Base-by-base conservation (phyloP, 2,113 vertebrate species). In the Archilochus colubris region DNA sequence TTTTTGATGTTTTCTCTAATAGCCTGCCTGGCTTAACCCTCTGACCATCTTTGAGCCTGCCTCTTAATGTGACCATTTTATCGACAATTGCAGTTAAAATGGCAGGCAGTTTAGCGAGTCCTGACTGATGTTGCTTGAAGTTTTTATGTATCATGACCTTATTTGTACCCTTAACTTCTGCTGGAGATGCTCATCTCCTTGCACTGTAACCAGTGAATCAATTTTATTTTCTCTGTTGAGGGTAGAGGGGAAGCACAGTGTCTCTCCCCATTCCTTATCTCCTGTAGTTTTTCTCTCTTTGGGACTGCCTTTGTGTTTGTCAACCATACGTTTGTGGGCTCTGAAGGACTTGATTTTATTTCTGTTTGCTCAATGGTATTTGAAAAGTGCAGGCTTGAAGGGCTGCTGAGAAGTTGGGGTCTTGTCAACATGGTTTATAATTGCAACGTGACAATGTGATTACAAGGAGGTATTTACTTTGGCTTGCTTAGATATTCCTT, bases 121-220 rank as follows among this genome's bases (percentile, higher is more conserved):
- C 73, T 72, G 64, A 55, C 79, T 88, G 61, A 68, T 64, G 31
- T 63, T 63, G n/a, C 84, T 73, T 89, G 61, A 64, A 85, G 70
- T 83, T 86, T 79, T 84, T 95, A 74, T 88, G 67, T 70, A 48
- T 89, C 14, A 1, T 90, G 88, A 95, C 95, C 94, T 95, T 95
- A 79, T 77, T 88, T 73, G 68, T 81, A 88, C 92, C 93, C 83
- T 96, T 96, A 93, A 93, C 96, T 96, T 92, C 86, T 93, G 81
- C 86, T 86, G 43, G 78, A 88, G 88, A 89, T 93, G 91, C 63
- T 94, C 81, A 73, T 75, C 88, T 79, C 33, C 38, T 66, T 94
- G 74, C 24, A 20, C 61, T 93, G 66, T 89, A 93, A 78, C n/a
- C 50, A 90, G 43, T 82, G 58, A 66, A 88, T 93, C 93, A 89